These are phyloP conservation scores for Oplegnathus fasciatus DNA, from an alignment of 2,113 vertebrate species.

Conservation along the genomic window DNA sequence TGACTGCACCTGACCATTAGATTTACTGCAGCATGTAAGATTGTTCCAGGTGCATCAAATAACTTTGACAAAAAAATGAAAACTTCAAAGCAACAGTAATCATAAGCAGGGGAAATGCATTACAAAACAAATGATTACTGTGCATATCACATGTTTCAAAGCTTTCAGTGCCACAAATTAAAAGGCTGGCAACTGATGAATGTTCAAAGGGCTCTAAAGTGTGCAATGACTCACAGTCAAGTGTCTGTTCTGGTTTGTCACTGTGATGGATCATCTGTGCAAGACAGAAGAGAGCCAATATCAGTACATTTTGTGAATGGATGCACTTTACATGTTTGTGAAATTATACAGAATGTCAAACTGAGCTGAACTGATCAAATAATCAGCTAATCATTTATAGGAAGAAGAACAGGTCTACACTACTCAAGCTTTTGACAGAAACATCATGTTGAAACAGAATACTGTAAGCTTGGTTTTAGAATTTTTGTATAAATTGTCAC, in stretches of 20 bases:
- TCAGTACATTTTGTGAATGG: not conserved
- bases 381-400: not conserved
- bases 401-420: not conserved
- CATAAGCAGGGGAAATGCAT: not conserved
- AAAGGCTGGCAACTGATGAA: not conserved
- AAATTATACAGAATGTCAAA: not conserved
- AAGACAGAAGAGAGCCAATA: not conserved
- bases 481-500: not conserved
- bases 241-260: not conserved
- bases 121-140: not conserved
- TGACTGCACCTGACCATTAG: not conserved
- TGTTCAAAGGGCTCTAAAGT: not conserved
- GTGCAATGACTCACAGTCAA: conserved; percentile 5
- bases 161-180: not conserved
- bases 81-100: not conserved
- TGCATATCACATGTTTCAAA: not conserved
- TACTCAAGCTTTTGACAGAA: no score
- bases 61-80: no score
- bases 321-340: not conserved
- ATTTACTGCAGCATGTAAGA: not conserved
- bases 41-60: not conserved
- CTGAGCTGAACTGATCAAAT: no score
- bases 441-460: not conserved
- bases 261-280: not conserved
- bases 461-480: not conserved